Percentiles rank a stretch among this genome's conserved stretches.
Conservation (phyloP, 2,888 invertebrate species). For the Aleiodes testaceus region DNA sequence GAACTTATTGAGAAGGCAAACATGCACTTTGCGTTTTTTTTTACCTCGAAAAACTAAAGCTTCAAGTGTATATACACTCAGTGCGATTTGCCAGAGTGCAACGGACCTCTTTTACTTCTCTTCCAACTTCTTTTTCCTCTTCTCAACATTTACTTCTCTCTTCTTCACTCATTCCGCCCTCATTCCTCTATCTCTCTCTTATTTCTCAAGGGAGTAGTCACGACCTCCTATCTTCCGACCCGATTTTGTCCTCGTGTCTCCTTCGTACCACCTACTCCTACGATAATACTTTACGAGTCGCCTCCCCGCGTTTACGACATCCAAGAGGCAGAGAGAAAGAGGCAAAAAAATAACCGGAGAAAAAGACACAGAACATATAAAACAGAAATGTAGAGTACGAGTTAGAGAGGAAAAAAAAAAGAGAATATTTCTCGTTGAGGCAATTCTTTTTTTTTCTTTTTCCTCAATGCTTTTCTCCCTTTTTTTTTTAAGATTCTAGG, state of each 20-base stretch:
- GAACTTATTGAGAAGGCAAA: conserved; percentile 38
- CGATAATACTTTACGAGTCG: conserved; percentile 47
- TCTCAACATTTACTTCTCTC: neutral
- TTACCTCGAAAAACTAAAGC: conserved; percentile 32
- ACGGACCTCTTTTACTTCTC: conserved; percentile 33
- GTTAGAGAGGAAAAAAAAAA: conserved; percentile 9
- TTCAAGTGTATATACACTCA: conserved; percentile 24
- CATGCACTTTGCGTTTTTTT: conserved; percentile 38
- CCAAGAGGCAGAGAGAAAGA: conserved; percentile 25
- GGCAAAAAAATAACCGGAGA: conserved; percentile 13
- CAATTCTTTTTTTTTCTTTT: conserved; percentile 3
- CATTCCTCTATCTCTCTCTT: neutral
- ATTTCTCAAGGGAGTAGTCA: conserved; percentile 47
- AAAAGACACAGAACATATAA: conserved; percentile 28
- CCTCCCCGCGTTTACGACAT: conserved; percentile 46
- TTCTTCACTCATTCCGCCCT: neutral
- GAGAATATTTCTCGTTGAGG: conserved; percentile 13
- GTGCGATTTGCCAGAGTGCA: conserved; percentile 41
- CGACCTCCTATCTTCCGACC: conserved; percentile 44
- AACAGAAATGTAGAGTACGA: conserved; percentile 26
- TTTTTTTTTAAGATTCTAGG: conserved; percentile 25
- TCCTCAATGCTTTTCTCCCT: neutral
- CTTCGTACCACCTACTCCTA: conserved; percentile 43
- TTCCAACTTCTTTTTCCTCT: conserved; percentile 1
- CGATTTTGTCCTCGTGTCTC: conserved; percentile 43